These are phyloP conservation scores for Pangasius mekongensis DNA, from an alignment of 2,797 vertebrate species.

Conservation along the genomic window DNA sequence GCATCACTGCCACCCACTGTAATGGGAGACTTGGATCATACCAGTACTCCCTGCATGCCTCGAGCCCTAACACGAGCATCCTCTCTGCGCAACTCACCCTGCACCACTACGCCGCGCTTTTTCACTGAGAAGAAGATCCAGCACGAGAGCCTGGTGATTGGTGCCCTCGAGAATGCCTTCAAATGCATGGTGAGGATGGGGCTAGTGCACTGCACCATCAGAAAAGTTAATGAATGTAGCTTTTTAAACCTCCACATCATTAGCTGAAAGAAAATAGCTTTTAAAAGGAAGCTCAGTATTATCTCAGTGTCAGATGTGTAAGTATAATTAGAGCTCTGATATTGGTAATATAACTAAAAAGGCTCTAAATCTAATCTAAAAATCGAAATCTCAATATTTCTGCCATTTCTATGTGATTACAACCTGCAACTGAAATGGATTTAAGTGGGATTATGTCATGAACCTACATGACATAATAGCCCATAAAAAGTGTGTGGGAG, in stretches of 20 bases:
- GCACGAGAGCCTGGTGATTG: slow-evolving; percentile 91
- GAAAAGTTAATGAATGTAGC: too few species aligned
- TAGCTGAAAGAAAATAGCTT: background rate
- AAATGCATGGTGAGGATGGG: slow-evolving; percentile 88
- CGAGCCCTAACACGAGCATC: slow-evolving; percentile 84
- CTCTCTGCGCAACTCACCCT: slow-evolving; percentile 84
- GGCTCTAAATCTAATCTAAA: background rate
- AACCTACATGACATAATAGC: background rate
- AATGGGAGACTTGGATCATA: slow-evolving; percentile 83
- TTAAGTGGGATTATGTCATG: background rate
- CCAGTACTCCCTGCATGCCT: slow-evolving; percentile 67
- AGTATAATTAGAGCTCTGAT: background rate
- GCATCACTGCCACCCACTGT: slow-evolving; percentile 82
- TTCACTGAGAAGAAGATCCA: slow-evolving; percentile 94
- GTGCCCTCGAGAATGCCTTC: slow-evolving; percentile 94
- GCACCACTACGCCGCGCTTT: slow-evolving; percentile 84
- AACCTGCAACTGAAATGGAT: background rate
- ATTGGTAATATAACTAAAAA: background rate
- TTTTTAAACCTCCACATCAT: background rate
- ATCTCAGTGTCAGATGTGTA: background rate
- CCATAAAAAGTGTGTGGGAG: background rate
- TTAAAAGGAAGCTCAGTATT: background rate
- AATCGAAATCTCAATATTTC: background rate
- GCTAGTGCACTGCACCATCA: background rate
- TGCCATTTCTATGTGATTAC: background rate